Conservation (phyloP, 1,140 invertebrate genomes). For the Homalodisca vitripennis region DNA sequence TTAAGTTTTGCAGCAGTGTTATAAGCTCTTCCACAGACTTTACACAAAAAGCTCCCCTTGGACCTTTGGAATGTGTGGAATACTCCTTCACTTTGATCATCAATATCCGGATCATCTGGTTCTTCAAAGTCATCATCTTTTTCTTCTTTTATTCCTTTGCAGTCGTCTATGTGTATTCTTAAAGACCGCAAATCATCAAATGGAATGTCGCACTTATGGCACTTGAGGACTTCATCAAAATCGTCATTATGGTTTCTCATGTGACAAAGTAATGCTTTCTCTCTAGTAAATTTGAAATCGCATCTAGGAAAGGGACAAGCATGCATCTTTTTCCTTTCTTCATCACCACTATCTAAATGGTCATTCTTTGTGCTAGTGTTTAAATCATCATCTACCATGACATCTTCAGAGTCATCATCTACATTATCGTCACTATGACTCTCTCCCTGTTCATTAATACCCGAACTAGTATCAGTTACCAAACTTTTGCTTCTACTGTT, state of each 20-base stretch:
- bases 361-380: background rate
- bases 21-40: background rate
- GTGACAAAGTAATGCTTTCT: conserved; percentile 2
- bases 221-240: background rate
- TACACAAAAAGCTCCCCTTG: no score
- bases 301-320: background rate
- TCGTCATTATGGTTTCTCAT: background rate
- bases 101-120: background rate
- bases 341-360: background rate
- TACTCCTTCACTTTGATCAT: no score
- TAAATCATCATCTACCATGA: background rate
- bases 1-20: background rate
- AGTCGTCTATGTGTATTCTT: background rate
- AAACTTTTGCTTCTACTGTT: background rate
- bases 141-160: conserved; percentile 11
- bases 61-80: background rate
- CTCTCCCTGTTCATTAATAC: background rate
- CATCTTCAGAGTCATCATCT: background rate
- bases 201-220: background rate
- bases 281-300: background rate
- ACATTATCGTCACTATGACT: background rate
- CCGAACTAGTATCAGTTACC: background rate
- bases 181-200: background rate
- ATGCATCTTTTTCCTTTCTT: background rate
- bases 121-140: background rate